Evolutionary conservation across 2,113 vertebrate species (phyloP), one percentile per base, ranked within the genome.

Genomic region (Egretta garzetta): DNA sequence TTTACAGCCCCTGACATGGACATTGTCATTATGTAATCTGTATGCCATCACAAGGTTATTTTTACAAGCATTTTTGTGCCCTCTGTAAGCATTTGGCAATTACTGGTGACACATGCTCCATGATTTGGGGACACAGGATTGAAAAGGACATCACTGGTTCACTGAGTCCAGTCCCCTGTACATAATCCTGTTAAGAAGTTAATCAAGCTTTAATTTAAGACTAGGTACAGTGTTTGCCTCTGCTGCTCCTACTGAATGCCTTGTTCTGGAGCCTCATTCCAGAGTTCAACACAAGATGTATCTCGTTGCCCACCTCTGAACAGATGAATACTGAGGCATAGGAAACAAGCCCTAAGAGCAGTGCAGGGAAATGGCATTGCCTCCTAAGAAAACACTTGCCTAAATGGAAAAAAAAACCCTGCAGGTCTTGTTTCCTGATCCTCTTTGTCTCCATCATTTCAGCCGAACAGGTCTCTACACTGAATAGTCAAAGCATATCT

Each of bases 31-130:
- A 94, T 49, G 37, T 82, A 95, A 95, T 22, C 90, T 9, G 2
- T 30, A 66, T 95, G 90, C 86, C 95, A 85, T 52, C 77, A 55
- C 70, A 73, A 6, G 74, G 91, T 96, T 95, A 95, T 92, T 93
- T 86, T 82, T 41, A 87, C 89, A 86, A 70, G 81, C 59, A 22
- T 77, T 90, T 86, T 41, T 80, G 72, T 91, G 80, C 87, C 90
- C 92, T 93, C 81, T 63, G 10, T 41, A 64, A 94, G 90, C 64
- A 60, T 37, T 91, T 85, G 87, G 62, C 90, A 80, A 82, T 82
- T 82, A 39, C 74, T 93, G 90, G 71, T 86, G 96, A 90, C 87
- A 94, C 92, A 62, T 14, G 82, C 49, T 64, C 58, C 53, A 37
- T 1, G 86, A 58, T 80, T 1, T 83, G 75, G 86, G 67, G 77